phyloP scores from a whole-genome alignment of 2,888 invertebrate species.

The Caenorhabditis panamensis region DNA sequence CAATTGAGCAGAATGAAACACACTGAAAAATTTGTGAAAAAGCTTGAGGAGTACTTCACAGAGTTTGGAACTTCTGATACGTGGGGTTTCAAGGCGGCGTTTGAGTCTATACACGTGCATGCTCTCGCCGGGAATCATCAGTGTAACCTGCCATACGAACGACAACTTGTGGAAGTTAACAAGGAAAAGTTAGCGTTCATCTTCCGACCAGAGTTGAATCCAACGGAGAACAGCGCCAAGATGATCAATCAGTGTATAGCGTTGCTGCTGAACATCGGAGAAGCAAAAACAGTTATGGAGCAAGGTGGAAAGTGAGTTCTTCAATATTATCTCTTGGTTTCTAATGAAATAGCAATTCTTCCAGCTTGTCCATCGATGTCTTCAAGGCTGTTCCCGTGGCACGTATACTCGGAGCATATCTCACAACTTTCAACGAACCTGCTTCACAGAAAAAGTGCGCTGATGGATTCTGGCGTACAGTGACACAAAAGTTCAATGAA shows the following conservation, averaged over 20 bases:
- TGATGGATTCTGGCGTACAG: conserved; percentile 45
- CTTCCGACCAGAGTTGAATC: conserved; percentile 37
- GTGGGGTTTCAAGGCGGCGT: conserved; percentile 8
- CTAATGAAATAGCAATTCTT: conserved; percentile 12
- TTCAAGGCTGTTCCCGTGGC: conserved; percentile 55
- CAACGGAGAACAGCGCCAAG: conserved; percentile 29
- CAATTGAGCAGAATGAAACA: conserved; percentile 52
- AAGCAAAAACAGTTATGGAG: conserved; percentile 39
- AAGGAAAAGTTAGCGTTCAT: conserved; percentile 5
- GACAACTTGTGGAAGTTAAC: background rate
- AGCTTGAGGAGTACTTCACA: conserved; percentile 13
- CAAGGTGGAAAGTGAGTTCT: conserved; percentile 54
- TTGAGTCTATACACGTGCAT: conserved; percentile 42
- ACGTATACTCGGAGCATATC: conserved; percentile 46
- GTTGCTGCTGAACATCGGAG: conserved; percentile 39
- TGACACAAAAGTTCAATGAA: conserved; percentile 19
- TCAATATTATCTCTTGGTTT: background rate
- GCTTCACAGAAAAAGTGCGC: conserved; percentile 43
- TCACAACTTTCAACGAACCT: conserved; percentile 6
- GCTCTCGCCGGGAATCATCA: conserved; percentile 20
- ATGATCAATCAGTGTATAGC: conserved; percentile 59
- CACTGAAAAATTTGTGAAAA: background rate
- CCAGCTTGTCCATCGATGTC: conserved; percentile 40
- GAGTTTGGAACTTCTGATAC: conserved; percentile 7
- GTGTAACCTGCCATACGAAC: conserved; percentile 28